phyloP scores from a whole-genome alignment of 2,113 vertebrate genomes.

The Pachyramphus minor region DNA sequence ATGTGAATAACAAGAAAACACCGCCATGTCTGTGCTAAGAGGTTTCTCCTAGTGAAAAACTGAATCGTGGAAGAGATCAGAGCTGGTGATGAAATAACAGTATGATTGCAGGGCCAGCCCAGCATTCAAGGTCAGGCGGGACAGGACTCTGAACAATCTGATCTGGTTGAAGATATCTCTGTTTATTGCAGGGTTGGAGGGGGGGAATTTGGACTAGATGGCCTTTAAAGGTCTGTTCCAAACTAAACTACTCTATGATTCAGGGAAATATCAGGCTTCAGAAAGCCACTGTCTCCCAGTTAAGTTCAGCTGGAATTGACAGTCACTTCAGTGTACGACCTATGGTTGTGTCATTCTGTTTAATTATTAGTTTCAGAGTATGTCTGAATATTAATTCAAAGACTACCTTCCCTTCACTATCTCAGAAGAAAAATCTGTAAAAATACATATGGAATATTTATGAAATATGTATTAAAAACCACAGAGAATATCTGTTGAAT shows the following conservation, averaged over 20 bases:
- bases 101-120: not conserved
- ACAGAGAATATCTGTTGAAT: not conserved
- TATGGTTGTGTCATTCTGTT: not conserved
- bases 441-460: not conserved
- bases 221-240: not conserved
- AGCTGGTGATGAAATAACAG: not conserved
- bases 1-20: not conserved
- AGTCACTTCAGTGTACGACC: not conserved
- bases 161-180: not conserved
- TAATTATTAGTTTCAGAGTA: not conserved
- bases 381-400: not conserved
- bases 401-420: not conserved
- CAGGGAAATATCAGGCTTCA: not conserved
- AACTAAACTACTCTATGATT: not conserved
- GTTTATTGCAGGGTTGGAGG: not conserved
- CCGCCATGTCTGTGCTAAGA: not conserved
- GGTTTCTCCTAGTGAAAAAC: not conserved
- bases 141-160: not conserved
- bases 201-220: not conserved
- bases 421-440: not conserved
- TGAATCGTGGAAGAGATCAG: not conserved
- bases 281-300: not conserved
- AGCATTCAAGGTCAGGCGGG: not conserved
- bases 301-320: not conserved
- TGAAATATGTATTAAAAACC: rapidly evolving